Evolutionary conservation across 2,797 vertebrate genomes (phyloP), one percentile per base, ranked within the genome.

Genomic region (Paratrypauchen microcephalus): DNA sequence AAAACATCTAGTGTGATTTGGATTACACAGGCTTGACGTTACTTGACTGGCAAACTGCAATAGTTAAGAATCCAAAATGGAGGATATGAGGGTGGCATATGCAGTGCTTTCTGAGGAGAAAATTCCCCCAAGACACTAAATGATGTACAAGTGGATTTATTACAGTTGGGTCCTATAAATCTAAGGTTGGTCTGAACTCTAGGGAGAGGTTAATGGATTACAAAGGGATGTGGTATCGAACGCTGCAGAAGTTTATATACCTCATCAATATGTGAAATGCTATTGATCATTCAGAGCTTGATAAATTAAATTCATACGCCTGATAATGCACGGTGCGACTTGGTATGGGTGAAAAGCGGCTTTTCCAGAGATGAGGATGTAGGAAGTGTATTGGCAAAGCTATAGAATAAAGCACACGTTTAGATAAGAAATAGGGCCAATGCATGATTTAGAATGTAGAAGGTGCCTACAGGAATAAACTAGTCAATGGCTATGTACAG

Each of bases 181-280:
- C 92, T 94, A 90, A 91, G 92, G 91, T 88, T 89, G 91, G 92
- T 85, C 88, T 93, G 91, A 94, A 93, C 93, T 94, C 93, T 88
- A 85, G 92, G 92, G 93, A 93, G 93, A 95, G 93, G 93, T 94
- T 94, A 94, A 94, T 94, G 93, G 94, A 95, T 94, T 94, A 94
- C 93, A 93, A 94, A 94, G 92, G 93, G 92, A 93, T 93, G 93
- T 88, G 85, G 88, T 93, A 95, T 94, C 76, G 93, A 94, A 91
- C 92, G 92, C 89, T 79, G 9, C 82, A 91, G 92, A 94, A 93
- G 93, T 95, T 94, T 94, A 94, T 94, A 94, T 92, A 92, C 90
- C 91, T 92, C 92, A 93, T 95, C 93, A 92, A 94, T 94, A 93
- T 89, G 90, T 91, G 92, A 91, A 93, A 92, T 52, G 77, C 90